Evolutionary conservation across 1,140 invertebrate genomes (phyloP), one percentile per base, ranked within the genome.

Genomic region (Drosophila orosa): DNA sequence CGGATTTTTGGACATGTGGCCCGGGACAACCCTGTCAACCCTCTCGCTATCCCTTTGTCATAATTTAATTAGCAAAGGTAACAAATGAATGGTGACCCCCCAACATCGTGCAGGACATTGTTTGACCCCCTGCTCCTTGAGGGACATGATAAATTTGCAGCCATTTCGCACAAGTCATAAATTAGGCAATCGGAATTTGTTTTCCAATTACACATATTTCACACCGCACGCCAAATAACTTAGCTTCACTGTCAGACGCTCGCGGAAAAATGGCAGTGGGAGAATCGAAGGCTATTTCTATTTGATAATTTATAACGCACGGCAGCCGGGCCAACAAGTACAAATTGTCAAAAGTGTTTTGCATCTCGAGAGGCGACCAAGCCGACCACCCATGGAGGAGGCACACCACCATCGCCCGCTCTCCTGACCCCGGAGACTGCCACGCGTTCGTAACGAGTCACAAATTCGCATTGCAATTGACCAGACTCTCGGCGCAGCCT

Each of bases 181-280:
- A 81, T 85, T 79, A 90, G 78, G 74, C 80, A 85, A 73, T 89
- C 52, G 77, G 85, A 90, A 89, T 89, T 85, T 85, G 78, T 90
- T 90, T 90, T 85, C 75, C 80, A 89, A 85, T 90, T 85, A 89
- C 83, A 79, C 83, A 86, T 89, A 90, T 85, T 89, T 89, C 85
- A 90, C 85, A 90, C 85, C 78, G 74, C 85, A 89, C 75, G 85
- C 84, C 68, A 89, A 83, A 78, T 66, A 74, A 68, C 56, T 74
- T 74, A 61, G 59, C 50, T 33, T 77, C 63, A 58, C 62, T 76
- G 63, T 61, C 63, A 68, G 62, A 24, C 31, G 59, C 47, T 54
- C 55, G 50, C 31, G 44, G 50, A 55, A 63, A 71, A 65, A 52
- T 66, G 44, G 48, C 39, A 22, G 66, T 35, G 37, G 47, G 61